Percentiles rank a stretch among this genome's conserved stretches.
phyloP scores from a whole-genome alignment of 2,113 vertebrate genomes.

The Glaucomys volans region DNA sequence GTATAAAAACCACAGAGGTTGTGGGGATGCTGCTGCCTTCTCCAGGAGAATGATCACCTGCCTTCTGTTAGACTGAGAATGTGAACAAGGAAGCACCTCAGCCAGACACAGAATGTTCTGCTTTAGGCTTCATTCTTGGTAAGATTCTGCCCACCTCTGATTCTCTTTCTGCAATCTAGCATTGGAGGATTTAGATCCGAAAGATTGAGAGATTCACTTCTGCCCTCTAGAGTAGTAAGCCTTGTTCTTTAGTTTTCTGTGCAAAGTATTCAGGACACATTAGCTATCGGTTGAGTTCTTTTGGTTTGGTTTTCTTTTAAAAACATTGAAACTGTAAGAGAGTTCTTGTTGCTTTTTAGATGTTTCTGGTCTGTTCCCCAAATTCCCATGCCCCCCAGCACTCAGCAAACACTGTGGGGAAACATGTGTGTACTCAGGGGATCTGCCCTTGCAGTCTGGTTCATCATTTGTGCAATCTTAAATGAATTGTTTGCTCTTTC shows the following conservation, averaged over 20 bases:
- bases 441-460: not conserved
- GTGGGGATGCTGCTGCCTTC: not conserved
- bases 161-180: constrained; percentile 15
- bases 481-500: not conserved
- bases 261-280: not conserved
- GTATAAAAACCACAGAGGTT: not conserved
- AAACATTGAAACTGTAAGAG: not conserved
- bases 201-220: not conserved
- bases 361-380: not conserved
- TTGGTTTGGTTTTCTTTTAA: constrained; percentile 14
- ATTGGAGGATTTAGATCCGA: not conserved
- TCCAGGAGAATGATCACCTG: not conserved
- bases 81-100: not conserved
- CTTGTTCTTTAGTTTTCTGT: constrained; percentile 1
- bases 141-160: not conserved
- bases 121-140: not conserved
- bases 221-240: not conserved
- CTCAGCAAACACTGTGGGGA: not conserved
- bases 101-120: not conserved
- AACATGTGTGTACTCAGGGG: not conserved
- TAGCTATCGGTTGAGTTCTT: not conserved
- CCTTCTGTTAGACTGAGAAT: not conserved
- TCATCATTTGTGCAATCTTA: not conserved
- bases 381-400: not conserved
- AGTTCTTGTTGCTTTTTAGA: not conserved